Evolutionary conservation across 2,888 invertebrate genomes (phyloP).

Genomic region (Drosophila dives): DNA sequence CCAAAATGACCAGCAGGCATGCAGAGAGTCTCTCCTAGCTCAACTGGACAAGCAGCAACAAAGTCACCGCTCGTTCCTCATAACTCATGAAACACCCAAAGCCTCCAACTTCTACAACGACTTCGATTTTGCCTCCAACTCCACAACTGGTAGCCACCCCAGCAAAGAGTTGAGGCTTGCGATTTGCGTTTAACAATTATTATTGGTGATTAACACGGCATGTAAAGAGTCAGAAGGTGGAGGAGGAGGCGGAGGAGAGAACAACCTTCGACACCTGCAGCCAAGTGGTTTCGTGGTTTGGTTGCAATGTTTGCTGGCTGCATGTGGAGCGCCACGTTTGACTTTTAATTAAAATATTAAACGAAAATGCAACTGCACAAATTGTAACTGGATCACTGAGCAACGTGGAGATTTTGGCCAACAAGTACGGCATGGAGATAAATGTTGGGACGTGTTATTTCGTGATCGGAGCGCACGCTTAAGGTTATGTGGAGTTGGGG

Average conservation of each 20-base stretch:
- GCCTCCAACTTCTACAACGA: slow-evolving; percentile 36
- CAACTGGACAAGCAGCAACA: slow-evolving; percentile 5
- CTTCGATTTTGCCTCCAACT: background rate
- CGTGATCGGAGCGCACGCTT: slow-evolving; percentile 53
- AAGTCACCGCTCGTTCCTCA: slow-evolving; percentile 53
- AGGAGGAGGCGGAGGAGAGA: slow-evolving; percentile 19
- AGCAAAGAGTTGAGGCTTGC: slow-evolving; percentile 44
- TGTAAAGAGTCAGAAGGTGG: slow-evolving; percentile 58
- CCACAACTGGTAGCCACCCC: background rate
- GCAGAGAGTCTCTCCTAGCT: slow-evolving; percentile 34
- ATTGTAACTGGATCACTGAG: slow-evolving; percentile 53
- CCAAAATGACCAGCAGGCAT: slow-evolving; percentile 76
- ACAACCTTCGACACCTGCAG: slow-evolving; percentile 79
- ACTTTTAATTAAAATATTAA: slow-evolving; percentile 77
- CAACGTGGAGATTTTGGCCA: slow-evolving; percentile 3
- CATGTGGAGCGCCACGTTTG: slow-evolving; percentile 75
- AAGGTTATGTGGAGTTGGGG: slow-evolving; percentile 35
- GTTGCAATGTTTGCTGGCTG: slow-evolving; percentile 38
- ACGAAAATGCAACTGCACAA: slow-evolving; percentile 76
- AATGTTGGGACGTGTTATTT: slow-evolving; percentile 8
- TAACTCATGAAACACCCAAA: slow-evolving; percentile 72
- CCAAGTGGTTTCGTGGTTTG: slow-evolving; percentile 29
- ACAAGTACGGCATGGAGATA: background rate
- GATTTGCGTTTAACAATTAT: slow-evolving; percentile 80
- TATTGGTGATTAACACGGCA: slow-evolving; percentile 80